Percentiles rank a stretch among this genome's conserved stretches.
These are phyloP conservation scores for Idris sp. DNA, from an alignment of 1,140 invertebrate species.

Conservation along the genomic window DNA sequence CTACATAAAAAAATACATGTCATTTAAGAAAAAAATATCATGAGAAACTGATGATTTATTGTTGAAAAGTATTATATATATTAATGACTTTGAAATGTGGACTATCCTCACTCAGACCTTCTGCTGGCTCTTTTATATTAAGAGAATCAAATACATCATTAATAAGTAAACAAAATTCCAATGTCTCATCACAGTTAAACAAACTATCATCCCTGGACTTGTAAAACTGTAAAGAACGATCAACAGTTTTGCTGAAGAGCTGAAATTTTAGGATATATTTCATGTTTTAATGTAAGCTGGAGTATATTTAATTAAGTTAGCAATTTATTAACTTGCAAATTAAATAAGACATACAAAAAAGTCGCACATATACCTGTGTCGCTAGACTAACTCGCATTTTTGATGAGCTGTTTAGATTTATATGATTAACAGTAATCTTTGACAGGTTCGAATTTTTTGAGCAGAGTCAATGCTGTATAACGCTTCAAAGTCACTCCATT, in stretches of 20 bases:
- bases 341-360: no score
- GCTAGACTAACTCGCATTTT: slow-evolving; percentile 16
- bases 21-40: neutral
- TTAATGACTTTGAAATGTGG: neutral
- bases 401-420: neutral
- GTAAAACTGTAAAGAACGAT: neutral
- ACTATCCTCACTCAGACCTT: neutral
- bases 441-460: neutral
- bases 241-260: slow-evolving; percentile 1
- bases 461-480: neutral
- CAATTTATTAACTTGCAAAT: neutral
- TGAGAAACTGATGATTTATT: no score
- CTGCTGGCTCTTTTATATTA: neutral
- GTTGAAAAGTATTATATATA: no score
- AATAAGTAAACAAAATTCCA: neutral
- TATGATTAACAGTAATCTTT: neutral
- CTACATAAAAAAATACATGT: neutral
- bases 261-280: neutral
- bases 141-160: neutral
- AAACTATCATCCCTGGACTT: neutral
- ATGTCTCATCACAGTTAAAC: neutral
- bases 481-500: neutral
- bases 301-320: no score
- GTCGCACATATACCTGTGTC: neutral
- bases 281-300: no score